Evolutionary conservation across 2,113 vertebrate genomes (phyloP).

Genomic region (Muscicapa adusta): DNA sequence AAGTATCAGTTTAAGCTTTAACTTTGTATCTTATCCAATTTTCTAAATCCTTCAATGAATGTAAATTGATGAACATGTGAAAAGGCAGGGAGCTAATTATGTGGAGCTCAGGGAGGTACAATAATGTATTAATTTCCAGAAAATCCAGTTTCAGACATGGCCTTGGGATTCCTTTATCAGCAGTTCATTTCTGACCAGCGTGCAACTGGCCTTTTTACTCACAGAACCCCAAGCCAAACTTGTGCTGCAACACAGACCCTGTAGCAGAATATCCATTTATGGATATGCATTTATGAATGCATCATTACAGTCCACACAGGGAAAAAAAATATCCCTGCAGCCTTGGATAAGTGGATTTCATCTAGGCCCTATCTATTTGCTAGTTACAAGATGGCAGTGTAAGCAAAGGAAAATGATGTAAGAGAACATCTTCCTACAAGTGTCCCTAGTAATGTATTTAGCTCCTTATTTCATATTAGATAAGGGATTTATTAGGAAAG

Average conservation of each 20-base stretch:
- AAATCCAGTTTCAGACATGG: conserved; percentile 7
- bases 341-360: neutral
- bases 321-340: neutral
- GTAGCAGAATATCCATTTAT: neutral
- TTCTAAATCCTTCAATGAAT: conserved; percentile 42
- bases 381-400: neutral
- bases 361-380: neutral
- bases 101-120: neutral
- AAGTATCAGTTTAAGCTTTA: conserved; percentile 44
- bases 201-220: neutral
- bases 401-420: neutral
- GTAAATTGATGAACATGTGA: conserved; percentile 8
- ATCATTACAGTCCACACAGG: neutral
- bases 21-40: conserved; percentile 46
- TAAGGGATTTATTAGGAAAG: neutral
- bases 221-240: neutral
- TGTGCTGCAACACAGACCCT: neutral
- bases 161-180: neutral
- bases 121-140: neutral
- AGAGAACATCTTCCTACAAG: neutral
- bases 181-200: neutral
- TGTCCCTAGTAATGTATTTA: neutral
- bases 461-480: neutral
- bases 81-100: neutral
- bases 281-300: no score